Evolutionary conservation across 53 echinoderm and acorn worm genomes (phyloP), one percentile per base, ranked within the genome.

Genomic region (Holothuria scabra): DNA sequence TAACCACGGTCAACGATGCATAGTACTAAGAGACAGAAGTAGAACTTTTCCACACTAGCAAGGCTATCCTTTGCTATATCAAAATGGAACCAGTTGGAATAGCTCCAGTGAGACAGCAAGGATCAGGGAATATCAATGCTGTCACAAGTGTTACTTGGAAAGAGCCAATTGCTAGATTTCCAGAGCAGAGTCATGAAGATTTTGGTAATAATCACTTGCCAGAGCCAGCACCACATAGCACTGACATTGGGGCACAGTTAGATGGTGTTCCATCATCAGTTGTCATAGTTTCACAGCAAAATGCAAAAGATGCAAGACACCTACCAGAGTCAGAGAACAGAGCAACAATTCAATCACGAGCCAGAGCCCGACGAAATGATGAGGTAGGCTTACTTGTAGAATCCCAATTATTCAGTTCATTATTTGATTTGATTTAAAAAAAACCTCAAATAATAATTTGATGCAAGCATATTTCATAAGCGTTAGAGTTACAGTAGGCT

Each of bases 271-370:
- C 79, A 59, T 59, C 57, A 19, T 79, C 79, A 57, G 79, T 79
- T 57, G 34, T 79, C 2, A 56, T 79, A 55, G 79, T 79, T 29
- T 30, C 79, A 44, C 49, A 41, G 48, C 34, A 69, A 37, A 41
- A 29, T 32, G 32, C 41, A 64, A 12, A 64, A 64, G 26, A 64
- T 64, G 28, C 12, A 25, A 64, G 30, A 12, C 14, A 64, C 64
- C 64, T 5, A 64, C 25, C 20, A 21, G 64, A 64, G 23, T 12
- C 64, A 0, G 30, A 30, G 55, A 78, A 78, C 30, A 59, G 78
- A 57, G 78, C 14, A 18, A 81, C 89, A 8, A 80, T 94, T 48
- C 91, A 89, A 31, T 94, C 94, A 65, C 70, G 94, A 81, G 94
- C 94, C 24, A 86, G 94, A 61, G 84, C 91, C 21, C 35, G 94